Conservation (phyloP, 1,140 invertebrate species). For the Eumaeus atala region DNA sequence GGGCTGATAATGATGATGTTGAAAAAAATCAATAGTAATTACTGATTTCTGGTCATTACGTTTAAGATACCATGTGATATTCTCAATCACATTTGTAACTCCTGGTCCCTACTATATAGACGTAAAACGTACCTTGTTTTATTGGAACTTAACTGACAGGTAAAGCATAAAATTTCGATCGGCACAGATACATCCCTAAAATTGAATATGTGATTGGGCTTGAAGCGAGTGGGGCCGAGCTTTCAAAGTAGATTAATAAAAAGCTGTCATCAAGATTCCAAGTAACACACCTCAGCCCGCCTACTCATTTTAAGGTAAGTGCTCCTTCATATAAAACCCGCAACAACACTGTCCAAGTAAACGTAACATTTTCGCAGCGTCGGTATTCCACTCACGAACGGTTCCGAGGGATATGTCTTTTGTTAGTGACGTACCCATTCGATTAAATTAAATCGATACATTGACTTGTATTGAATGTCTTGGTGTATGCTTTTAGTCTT, state of each 20-base stretch:
- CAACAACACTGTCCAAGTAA: conserved; percentile 36
- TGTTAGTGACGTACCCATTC: conserved; percentile 10
- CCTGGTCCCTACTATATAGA: background rate
- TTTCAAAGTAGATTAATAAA: conserved; percentile 10
- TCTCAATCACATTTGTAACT: too few species aligned
- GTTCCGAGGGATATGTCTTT: conserved; percentile 13
- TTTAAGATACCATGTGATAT: too few species aligned
- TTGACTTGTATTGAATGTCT: conserved; percentile 10
- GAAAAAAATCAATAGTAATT: too few species aligned
- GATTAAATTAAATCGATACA: conserved; percentile 12
- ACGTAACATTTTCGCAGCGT: conserved; percentile 29
- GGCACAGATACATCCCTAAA: conserved; percentile 1
- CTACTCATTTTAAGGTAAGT: conserved; percentile 26
- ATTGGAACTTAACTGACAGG: background rate
- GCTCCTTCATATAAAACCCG: conserved; percentile 33
- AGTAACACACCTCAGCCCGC: conserved; percentile 17
- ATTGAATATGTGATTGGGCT: conserved; percentile 9
- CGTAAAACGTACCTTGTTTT: conserved; percentile 7
- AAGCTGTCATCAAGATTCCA: conserved; percentile 14
- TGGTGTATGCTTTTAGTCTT: conserved; percentile 9
- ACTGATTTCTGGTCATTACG: too few species aligned
- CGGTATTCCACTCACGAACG: conserved; percentile 32
- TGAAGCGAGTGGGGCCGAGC: conserved; percentile 8
- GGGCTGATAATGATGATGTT: too few species aligned
- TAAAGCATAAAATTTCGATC: conserved; percentile 7